These are phyloP conservation scores for Rhinoptilus africanus DNA, from an alignment of 2,113 vertebrate species.

Conservation along the genomic window DNA sequence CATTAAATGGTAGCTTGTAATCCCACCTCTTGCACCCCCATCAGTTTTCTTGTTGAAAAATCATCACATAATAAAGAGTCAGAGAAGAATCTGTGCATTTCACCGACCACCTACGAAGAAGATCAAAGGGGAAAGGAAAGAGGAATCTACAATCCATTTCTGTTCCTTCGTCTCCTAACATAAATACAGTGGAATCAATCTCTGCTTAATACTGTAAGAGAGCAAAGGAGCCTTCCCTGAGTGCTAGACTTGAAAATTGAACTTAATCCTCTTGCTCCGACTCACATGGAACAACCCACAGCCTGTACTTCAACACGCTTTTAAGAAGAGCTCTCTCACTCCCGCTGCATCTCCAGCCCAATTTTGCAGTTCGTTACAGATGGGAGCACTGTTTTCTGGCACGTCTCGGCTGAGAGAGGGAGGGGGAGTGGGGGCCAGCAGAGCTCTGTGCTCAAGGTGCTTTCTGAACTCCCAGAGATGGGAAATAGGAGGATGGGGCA, in stretches of 20 bases:
- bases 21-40: background rate
- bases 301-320: background rate
- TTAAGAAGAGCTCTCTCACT: background rate
- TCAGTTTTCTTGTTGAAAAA: background rate
- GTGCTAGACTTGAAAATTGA: background rate
- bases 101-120: background rate
- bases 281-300: background rate
- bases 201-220: background rate
- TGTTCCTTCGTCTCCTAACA: background rate
- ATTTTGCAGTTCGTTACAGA: background rate
- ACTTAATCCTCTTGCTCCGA: conserved; percentile 1
- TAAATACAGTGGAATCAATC: background rate
- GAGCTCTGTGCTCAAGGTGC: background rate
- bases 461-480: background rate
- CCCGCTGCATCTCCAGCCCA: background rate
- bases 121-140: conserved; percentile 2
- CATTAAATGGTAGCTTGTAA: background rate
- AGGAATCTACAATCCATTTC: conserved; percentile 2
- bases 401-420: background rate
- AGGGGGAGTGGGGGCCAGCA: background rate
- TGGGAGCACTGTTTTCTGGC: background rate
- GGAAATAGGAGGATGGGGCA: background rate
- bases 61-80: background rate
- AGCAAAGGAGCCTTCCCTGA: conserved; percentile 16
- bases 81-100: background rate